phyloP scores from a whole-genome alignment of 2,888 invertebrate species.

The Aphidius colemani region DNA sequence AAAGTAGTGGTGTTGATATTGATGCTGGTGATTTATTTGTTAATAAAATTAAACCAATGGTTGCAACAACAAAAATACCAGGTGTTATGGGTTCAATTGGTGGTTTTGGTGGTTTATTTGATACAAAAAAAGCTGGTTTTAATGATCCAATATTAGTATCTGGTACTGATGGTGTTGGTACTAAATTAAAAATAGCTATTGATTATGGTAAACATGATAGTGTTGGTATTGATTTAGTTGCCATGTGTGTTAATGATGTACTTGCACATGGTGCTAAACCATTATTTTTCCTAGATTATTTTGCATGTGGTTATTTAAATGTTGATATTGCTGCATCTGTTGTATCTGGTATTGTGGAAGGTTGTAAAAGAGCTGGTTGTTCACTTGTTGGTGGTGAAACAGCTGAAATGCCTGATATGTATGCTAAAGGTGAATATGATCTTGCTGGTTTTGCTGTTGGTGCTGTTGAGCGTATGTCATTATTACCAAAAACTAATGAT shows the following conservation, averaged over 20 bases:
- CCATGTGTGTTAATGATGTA: constrained; percentile 98
- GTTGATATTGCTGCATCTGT: constrained; percentile 78
- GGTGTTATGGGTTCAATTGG: constrained; percentile 86
- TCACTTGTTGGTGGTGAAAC: constrained; percentile 91
- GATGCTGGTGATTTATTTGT: constrained; percentile 88
- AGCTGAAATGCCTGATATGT: constrained; percentile 97
- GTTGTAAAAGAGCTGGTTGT: constrained; percentile 85
- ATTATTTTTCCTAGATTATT: constrained; percentile 95
- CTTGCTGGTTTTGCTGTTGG: constrained; percentile 96
- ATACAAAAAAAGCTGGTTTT: constrained; percentile 75
- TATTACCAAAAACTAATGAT: constrained; percentile 72
- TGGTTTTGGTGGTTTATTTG: constrained; percentile 93
- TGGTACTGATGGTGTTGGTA: constrained; percentile 96
- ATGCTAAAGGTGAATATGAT: constrained; percentile 86
- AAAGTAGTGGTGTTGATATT: constrained; percentile 91
- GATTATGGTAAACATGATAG: constrained; percentile 77
- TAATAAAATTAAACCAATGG: constrained; percentile 78
- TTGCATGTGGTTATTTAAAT: constrained; percentile 87
- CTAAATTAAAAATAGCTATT: constrained; percentile 92
- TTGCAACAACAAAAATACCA: constrained; percentile 75
- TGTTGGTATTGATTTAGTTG: constrained; percentile 93
- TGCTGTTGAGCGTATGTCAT: constrained; percentile 77
- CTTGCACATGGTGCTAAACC: constrained; percentile 95
- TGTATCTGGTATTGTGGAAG: constrained; percentile 85
- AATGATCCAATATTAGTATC: constrained; percentile 88